phyloP scores from a whole-genome alignment of 2,113 vertebrate species.

The Raphicerus campestris region DNA sequence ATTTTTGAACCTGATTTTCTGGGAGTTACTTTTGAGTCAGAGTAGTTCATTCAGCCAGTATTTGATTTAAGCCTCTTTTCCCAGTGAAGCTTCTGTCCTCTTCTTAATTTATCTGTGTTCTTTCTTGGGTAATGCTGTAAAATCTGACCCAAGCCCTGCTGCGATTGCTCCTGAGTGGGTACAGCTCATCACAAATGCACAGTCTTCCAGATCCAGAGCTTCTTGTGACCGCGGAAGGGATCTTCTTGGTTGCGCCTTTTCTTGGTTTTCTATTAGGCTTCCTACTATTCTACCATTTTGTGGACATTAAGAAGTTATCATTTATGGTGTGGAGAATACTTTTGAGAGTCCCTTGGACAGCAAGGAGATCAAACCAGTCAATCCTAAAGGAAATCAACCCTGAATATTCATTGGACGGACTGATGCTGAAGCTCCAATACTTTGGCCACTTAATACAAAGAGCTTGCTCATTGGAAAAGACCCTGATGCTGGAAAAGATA shows the following conservation, averaged over 20 bases:
- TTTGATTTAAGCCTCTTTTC: not conserved
- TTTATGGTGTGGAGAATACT: not conserved
- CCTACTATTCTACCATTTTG: not conserved
- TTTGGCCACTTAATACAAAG: not conserved
- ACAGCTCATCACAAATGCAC: not conserved
- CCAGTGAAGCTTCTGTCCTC: not conserved
- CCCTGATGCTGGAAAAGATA: not conserved
- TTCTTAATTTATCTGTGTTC: not conserved
- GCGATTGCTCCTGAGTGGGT: not conserved
- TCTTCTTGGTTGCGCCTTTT: not conserved
- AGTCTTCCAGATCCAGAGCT: rapidly evolving
- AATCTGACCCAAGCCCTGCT: not conserved
- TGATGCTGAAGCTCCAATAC: not conserved
- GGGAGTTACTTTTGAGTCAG: not conserved
- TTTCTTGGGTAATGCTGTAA: not conserved
- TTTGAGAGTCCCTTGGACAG: not conserved
- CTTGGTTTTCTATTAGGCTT: not conserved
- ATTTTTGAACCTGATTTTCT: not conserved
- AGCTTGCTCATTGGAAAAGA: not conserved
- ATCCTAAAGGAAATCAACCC: not conserved
- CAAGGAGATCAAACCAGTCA: not conserved
- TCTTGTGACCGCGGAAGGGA: not conserved
- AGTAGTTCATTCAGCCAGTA: not conserved
- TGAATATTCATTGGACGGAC: not conserved
- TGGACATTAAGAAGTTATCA: not conserved